phyloP scores from a whole-genome alignment of 2,113 vertebrate species.

The Benthochromis sp. region DNA sequence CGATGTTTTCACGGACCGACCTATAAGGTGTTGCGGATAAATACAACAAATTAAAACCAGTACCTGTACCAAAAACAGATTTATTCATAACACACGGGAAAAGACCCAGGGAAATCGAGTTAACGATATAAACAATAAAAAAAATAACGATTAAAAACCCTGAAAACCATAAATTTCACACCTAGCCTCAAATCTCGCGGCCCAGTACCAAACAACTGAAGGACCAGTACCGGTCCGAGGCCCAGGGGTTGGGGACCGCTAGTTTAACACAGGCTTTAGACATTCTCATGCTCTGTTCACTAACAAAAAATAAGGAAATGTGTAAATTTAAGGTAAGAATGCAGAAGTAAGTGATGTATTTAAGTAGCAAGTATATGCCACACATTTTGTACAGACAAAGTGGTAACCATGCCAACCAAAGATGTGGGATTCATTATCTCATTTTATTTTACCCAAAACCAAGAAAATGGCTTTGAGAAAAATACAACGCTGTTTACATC shows the following conservation, averaged over 20 bases:
- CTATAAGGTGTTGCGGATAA: background rate
- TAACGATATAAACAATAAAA: background rate
- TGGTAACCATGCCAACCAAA: background rate
- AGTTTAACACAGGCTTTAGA: background rate
- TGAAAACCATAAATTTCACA: background rate
- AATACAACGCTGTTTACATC: background rate
- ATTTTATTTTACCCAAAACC: background rate
- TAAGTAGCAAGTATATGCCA: background rate
- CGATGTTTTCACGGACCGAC: background rate
- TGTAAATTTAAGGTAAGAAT: background rate
- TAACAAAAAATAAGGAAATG: background rate
- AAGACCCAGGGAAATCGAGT: background rate
- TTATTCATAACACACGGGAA: background rate
- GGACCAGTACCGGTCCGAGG: background rate
- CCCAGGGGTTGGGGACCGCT: background rate
- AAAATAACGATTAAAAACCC: background rate
- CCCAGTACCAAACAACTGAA: background rate
- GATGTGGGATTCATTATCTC: background rate
- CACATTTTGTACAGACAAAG: background rate
- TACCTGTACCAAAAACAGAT: background rate
- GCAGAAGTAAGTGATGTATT: background rate
- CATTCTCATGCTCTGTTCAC: background rate
- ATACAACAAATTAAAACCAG: background rate
- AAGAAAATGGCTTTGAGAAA: background rate
- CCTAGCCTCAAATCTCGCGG: background rate